These are phyloP conservation scores for Hydrolagus affinis DNA, from an alignment of 2,113 vertebrate genomes.

Conservation along the genomic window DNA sequence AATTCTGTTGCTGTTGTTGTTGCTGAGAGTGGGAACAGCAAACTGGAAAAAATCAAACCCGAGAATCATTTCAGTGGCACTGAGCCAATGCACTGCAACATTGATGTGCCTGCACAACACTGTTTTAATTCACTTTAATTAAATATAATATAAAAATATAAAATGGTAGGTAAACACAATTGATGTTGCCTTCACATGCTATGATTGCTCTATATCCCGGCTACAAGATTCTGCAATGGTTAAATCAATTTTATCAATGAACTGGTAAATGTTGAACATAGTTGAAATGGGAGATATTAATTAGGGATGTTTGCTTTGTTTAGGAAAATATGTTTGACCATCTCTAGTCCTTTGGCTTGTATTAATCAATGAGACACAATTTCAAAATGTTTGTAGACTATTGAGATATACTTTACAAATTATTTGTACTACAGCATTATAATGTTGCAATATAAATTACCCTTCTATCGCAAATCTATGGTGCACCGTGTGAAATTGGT, in stretches of 20 bases:
- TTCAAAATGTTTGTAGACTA: slow-evolving; percentile 2
- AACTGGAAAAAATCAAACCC: neutral
- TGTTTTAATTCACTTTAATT: neutral
- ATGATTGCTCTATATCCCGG: neutral
- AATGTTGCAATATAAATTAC: slow-evolving; percentile 22
- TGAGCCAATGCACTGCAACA: neutral
- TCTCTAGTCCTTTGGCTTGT: neutral
- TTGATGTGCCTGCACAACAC: neutral
- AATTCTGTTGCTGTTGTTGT: too few species aligned
- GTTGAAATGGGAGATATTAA: neutral
- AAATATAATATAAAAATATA: neutral
- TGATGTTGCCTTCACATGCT: neutral
- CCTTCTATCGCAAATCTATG: slow-evolving; percentile 14
- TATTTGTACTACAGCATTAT: neutral
- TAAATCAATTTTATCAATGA: slow-evolving; percentile 3
- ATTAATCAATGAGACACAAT: slow-evolving; percentile 6
- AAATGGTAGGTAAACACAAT: neutral
- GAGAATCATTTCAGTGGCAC: neutral
- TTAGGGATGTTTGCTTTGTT: neutral
- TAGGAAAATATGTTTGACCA: neutral
- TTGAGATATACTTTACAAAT: neutral
- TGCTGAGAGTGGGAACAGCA: neutral
- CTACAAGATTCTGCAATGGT: neutral
- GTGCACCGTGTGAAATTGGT: slow-evolving; percentile 11
- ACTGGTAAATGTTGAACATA: neutral